Evolutionary conservation across 2,113 vertebrate genomes (phyloP).

Genomic region (Oreochromis aureus): DNA sequence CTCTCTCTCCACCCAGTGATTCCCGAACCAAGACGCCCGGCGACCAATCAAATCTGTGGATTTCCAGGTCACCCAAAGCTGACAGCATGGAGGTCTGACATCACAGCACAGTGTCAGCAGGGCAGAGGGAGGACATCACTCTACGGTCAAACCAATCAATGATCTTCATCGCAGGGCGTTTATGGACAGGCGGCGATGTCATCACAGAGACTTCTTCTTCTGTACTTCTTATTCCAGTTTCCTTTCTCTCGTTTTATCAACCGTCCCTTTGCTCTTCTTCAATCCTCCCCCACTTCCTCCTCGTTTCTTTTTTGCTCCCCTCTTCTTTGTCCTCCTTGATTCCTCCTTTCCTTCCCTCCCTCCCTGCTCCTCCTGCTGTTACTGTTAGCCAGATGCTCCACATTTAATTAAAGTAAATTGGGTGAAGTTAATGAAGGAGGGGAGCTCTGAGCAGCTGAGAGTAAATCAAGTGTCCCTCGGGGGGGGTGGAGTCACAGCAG

Average conservation of each 20-base stretch:
- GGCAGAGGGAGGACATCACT: neutral
- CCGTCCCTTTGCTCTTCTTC: neutral
- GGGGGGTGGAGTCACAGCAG: neutral
- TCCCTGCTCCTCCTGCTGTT: neutral
- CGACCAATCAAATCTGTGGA: conserved; percentile 88
- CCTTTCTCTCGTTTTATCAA: neutral
- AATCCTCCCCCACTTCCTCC: neutral
- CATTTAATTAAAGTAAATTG: neutral
- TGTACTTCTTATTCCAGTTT: neutral
- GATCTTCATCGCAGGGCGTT: neutral
- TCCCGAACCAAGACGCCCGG: conserved; percentile 83
- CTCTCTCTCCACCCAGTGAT: conserved; percentile 67
- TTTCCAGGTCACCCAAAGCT: conserved; percentile 82
- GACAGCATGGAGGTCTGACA: conserved; percentile 86
- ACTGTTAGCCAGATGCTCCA: neutral
- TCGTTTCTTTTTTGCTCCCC: neutral
- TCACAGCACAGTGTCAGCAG: neutral
- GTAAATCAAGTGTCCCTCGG: neutral
- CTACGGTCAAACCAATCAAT: neutral
- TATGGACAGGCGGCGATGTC: neutral
- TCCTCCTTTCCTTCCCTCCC: neutral
- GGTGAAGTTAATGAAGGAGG: neutral
- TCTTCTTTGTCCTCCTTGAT: neutral
- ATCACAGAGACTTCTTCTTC: neutral
- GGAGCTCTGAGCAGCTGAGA: neutral